phyloP scores from a whole-genome alignment of 2,113 vertebrate genomes.

The Neodon shergylaensis region DNA sequence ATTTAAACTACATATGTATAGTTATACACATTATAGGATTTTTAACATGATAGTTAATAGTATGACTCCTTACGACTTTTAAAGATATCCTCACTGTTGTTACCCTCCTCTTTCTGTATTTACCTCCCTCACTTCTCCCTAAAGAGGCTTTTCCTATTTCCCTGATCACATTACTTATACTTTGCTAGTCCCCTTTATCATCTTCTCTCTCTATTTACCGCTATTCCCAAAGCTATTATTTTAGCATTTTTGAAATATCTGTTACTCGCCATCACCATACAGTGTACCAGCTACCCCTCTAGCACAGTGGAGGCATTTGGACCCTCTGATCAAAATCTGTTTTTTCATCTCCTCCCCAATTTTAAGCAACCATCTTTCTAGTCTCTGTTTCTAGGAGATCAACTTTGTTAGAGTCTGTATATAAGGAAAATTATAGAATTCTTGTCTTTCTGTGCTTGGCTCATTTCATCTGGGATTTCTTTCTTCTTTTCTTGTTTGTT shows the following conservation, averaged over 20 bases:
- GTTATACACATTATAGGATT: background rate
- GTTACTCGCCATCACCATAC: background rate
- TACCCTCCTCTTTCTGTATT: background rate
- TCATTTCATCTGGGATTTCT: background rate
- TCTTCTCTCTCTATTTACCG: background rate
- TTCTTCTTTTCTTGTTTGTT: background rate
- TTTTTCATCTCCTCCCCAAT: background rate
- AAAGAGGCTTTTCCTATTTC: background rate
- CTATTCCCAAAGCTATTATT: background rate
- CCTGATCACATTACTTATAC: background rate
- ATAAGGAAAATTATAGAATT: background rate
- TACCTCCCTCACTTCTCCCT: background rate
- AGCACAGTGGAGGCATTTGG: background rate
- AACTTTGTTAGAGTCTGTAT: background rate
- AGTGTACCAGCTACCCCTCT: background rate
- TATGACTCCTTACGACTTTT: background rate
- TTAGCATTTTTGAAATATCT: background rate
- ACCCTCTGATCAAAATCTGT: background rate
- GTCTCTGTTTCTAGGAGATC: background rate
- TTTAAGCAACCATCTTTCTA: background rate
- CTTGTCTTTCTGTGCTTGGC: background rate
- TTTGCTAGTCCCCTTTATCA: background rate
- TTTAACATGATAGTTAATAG: background rate
- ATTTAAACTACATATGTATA: background rate
- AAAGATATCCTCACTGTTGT: background rate